Base-by-base conservation (phyloP, 2,888 invertebrate genomes). In the Euphydryas editha region DNA sequence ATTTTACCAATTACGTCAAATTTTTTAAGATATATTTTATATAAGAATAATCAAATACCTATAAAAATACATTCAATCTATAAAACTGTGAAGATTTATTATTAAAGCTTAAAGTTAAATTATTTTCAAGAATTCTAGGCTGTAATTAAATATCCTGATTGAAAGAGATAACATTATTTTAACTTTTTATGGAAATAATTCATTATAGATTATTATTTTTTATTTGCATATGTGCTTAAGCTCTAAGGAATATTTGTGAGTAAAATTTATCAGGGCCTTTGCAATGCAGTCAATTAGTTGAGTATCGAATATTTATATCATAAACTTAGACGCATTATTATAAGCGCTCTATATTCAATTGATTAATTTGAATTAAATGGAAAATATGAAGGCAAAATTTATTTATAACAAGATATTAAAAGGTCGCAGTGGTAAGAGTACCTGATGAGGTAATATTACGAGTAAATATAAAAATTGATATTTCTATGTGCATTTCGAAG, bases 261-360 rank as follows among this genome's bases (percentile, higher is more conserved):
- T 51, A 30, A 51, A 47, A 51, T 51, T 6, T 51, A n/a, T 30
- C 24, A 24, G 24, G 1, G 24, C n/a, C 5, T n/a, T 51, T 24
- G 51, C 24, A 24, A 7, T 51, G 24, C 51, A 51, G 51, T 24
- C 58, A 3, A 46, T n/a, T 24, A 21, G 46, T 44, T 58, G 30
- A 46, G 17, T 30, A 46, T 58, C 44, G 46, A 58, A 13, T 24
- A 17, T 17, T 46, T 10, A 44, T 56, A 37, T 18, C 24, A 51
- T 51, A n/a, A 51, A 51, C 24, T 51, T 21, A 24, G 24, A 51
- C 24, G 24, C 15, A 51, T 51, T 24, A 6, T 51, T 51, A 51
- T 24, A n/a, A 51, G 21, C 11, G 49, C 5, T 49, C 15, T 20
- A 21, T 11, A 49, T 10, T 51, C n/a, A 30, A 51, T 30, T 30